phyloP scores from a whole-genome alignment of 2,888 invertebrate species.

The Macrostomum cliftonense region DNA sequence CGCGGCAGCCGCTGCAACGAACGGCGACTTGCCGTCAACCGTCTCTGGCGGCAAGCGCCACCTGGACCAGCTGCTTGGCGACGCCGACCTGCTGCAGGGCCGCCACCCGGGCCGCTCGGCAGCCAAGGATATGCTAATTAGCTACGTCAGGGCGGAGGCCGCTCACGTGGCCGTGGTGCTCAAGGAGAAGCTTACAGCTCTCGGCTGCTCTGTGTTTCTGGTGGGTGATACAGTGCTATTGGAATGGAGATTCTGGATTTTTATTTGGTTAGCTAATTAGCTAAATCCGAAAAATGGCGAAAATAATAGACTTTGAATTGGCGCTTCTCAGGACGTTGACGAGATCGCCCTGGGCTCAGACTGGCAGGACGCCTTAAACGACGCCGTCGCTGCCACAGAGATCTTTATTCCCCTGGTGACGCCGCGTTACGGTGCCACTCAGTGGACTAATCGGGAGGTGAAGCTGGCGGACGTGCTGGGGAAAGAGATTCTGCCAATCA shows the following conservation, averaged over 20 bases:
- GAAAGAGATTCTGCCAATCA: slow-evolving; percentile 34
- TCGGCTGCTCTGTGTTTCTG: slow-evolving; percentile 34
- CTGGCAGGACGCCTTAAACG: slow-evolving; percentile 38
- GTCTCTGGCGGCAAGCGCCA: too few relatives aligned
- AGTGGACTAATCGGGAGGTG: slow-evolving; percentile 38
- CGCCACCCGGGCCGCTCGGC: too few relatives aligned
- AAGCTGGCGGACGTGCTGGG: slow-evolving; percentile 36
- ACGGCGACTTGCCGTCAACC: too few relatives aligned
- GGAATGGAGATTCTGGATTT: too few relatives aligned
- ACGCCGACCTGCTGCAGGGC: too few relatives aligned
- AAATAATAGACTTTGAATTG: too few relatives aligned
- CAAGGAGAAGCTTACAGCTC: slow-evolving; percentile 25
- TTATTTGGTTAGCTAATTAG: too few relatives aligned
- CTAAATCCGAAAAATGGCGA: too few relatives aligned
- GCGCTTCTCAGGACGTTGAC: slow-evolving; percentile 31
- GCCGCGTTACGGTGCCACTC: slow-evolving; percentile 34
- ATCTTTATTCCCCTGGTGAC: slow-evolving; percentile 37
- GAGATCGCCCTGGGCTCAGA: slow-evolving; percentile 36
- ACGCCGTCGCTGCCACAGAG: slow-evolving; percentile 35
- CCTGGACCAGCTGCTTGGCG: too few relatives aligned
- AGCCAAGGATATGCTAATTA: slow-evolving; percentile 33
- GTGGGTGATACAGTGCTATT: slow-evolving; percentile 15
- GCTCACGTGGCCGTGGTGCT: slow-evolving; percentile 31
- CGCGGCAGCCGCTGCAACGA: too few relatives aligned
- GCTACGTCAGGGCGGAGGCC: slow-evolving; percentile 37